phyloP scores from a whole-genome alignment of 2,797 vertebrate genomes.

The Peromyscus attwateri region DNA sequence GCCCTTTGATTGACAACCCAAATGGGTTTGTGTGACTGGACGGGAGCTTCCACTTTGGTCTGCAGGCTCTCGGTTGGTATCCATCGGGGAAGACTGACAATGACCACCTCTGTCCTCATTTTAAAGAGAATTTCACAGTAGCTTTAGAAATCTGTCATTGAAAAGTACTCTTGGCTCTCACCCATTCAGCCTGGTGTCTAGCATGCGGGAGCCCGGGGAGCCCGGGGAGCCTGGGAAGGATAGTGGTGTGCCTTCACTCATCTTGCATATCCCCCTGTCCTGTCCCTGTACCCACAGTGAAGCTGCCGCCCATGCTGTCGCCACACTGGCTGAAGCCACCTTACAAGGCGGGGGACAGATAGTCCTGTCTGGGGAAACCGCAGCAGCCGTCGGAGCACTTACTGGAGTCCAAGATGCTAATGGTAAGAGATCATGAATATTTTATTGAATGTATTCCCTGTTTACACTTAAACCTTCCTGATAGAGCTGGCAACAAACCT shows the following conservation, averaged over 20 bases:
- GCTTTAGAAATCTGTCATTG: conserved; percentile 42
- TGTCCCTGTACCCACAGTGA: conserved; percentile 90
- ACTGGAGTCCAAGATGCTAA: conserved; percentile 98
- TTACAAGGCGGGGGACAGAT: conserved; percentile 99
- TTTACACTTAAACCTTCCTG: conserved; percentile 73
- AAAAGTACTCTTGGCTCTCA: background rate
- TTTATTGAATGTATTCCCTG: conserved; percentile 70
- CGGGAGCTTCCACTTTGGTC: background rate
- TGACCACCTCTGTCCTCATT: background rate
- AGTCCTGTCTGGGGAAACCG: conserved; percentile 97
- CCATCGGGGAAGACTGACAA: conserved; percentile 23
- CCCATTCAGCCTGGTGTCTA: background rate
- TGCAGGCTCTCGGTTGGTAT: background rate
- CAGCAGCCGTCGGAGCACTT: conserved; percentile 97
- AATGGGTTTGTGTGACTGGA: conserved; percentile 34
- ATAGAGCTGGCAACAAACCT: conserved; percentile 47
- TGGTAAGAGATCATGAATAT: conserved; percentile 89
- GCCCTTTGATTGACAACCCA: conserved; percentile 10
- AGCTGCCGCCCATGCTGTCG: conserved; percentile 98
- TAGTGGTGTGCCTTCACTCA: background rate
- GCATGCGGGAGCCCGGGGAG: background rate
- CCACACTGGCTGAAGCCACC: conserved; percentile 97
- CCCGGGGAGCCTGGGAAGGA: background rate
- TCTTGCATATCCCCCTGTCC: conserved; percentile 47
- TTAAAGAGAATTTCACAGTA: conserved; percentile 36